Percentiles rank a stretch among this genome's conserved stretches.
phyloP scores from a whole-genome alignment of 2,113 vertebrate genomes.

The Copsychus sechellarum region DNA sequence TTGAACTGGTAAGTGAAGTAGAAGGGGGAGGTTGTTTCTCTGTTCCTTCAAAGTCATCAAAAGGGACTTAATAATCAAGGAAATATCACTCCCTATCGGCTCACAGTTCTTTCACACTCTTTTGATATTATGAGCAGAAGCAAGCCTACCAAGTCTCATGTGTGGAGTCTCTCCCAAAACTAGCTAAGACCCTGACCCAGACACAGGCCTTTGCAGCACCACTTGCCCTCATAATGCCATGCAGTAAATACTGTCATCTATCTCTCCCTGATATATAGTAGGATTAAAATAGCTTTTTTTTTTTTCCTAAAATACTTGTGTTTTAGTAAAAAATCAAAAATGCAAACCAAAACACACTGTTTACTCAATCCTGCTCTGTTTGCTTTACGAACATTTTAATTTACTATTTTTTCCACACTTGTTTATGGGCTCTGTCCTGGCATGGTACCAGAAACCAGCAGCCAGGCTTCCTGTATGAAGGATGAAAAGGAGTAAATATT shows the following conservation, averaged over 20 bases:
- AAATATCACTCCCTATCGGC: not conserved
- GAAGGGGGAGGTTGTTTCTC: not conserved
- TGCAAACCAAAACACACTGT: rapidly evolving
- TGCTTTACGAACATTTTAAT: not conserved
- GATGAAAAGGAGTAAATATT: not conserved
- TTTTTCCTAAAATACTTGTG: not conserved
- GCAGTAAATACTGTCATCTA: not conserved
- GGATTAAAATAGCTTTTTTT: not conserved
- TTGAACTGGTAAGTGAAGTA: not conserved
- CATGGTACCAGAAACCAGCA: not conserved
- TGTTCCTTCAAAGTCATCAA: not conserved
- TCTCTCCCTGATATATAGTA: not conserved
- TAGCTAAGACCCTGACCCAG: not conserved
- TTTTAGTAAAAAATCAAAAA: not conserved
- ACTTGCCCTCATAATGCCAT: not conserved
- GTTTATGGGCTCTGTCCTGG: not conserved
- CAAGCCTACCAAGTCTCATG: not conserved
- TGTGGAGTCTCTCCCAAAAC: not conserved
- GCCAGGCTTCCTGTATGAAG: not conserved
- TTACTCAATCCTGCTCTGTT: not conserved
- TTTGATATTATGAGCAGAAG: not conserved
- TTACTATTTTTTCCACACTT: not conserved
- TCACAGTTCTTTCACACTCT: rapidly evolving
- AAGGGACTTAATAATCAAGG: not conserved
- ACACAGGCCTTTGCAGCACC: not conserved